phyloP scores from a whole-genome alignment of 2,888 invertebrate genomes.

The Lottia scabra region DNA sequence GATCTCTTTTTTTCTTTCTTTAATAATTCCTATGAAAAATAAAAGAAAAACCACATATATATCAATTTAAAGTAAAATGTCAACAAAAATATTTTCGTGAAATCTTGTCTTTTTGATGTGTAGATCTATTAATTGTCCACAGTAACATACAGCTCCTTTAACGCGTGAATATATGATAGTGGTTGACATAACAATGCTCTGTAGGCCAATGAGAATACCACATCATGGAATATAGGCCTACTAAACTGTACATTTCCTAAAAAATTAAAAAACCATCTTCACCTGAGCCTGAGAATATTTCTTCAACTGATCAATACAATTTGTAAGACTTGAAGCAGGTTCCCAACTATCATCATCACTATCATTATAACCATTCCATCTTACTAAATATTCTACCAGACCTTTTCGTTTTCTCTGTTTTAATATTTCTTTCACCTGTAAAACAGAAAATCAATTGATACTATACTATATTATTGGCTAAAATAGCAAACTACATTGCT shows the following conservation, averaged over 20 bases:
- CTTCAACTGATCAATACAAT: conserved; percentile 20
- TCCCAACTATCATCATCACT: conserved; percentile 50
- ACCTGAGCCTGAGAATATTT: neutral
- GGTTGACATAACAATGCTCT: too few relatives aligned
- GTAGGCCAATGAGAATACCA: too few relatives aligned
- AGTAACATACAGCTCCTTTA: too few relatives aligned
- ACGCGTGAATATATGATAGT: too few relatives aligned
- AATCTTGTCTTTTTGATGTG: too few relatives aligned
- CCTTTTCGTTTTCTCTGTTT: conserved; percentile 38
- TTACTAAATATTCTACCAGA: conserved; percentile 43
- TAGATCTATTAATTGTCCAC: too few relatives aligned
- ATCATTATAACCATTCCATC: conserved; percentile 49
- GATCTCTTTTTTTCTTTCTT: neutral
- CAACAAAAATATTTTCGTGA: too few relatives aligned
- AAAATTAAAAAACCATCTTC: neutral
- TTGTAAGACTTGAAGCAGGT: conserved; percentile 35
- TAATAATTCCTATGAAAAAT: neutral
- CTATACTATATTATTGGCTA: too few relatives aligned
- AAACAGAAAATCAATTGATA: conserved; percentile 2
- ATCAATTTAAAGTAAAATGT: too few relatives aligned
- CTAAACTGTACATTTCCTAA: too few relatives aligned
- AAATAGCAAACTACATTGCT: too few relatives aligned
- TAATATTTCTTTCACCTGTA: conserved; percentile 36
- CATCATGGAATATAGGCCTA: too few relatives aligned
- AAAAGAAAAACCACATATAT: neutral